A percentile compares a stretch with the other conserved stretches of the same genome.
These are phyloP conservation scores for Chesias legatella DNA, from an alignment of 2,888 invertebrate genomes.

Conservation along the genomic window DNA sequence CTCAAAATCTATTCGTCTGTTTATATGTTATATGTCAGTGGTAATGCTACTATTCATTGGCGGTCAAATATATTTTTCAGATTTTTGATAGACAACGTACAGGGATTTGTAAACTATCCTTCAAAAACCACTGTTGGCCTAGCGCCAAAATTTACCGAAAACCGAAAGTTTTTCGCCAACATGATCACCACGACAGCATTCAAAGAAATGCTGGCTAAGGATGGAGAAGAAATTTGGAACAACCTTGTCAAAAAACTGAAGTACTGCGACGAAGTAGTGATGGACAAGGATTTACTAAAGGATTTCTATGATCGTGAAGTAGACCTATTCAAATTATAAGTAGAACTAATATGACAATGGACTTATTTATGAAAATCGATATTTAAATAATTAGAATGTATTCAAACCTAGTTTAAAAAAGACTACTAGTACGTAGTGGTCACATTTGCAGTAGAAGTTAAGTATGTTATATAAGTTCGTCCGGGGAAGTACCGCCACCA, in stretches of 20 bases:
- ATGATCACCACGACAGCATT: slow-evolving; percentile 50
- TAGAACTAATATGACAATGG: neutral
- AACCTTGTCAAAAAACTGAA: slow-evolving; percentile 49
- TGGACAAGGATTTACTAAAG: slow-evolving; percentile 45
- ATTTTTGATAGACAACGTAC: slow-evolving; percentile 49
- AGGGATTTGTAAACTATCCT: slow-evolving; percentile 51
- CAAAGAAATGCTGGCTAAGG: slow-evolving; percentile 51
- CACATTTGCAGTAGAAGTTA: too few relatives aligned
- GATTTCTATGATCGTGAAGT: slow-evolving; percentile 56
- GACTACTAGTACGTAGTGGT: too few relatives aligned
- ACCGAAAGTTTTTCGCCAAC: slow-evolving; percentile 66
- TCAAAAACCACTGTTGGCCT: slow-evolving; percentile 63
- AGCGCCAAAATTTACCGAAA: slow-evolving; percentile 53
- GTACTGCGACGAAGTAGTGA: slow-evolving; percentile 51
- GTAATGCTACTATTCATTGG: too few relatives aligned
- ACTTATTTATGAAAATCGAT: too few relatives aligned
- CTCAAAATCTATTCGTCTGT: too few relatives aligned
- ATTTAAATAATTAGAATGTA: too few relatives aligned
- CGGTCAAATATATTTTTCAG: slow-evolving; percentile 34
- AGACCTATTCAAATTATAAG: slow-evolving; percentile 44
- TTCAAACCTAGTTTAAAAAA: too few relatives aligned
- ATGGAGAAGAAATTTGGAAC: slow-evolving; percentile 40
- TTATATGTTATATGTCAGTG: too few relatives aligned
- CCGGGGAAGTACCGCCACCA: too few relatives aligned
- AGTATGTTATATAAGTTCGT: too few relatives aligned